Base-by-base conservation (phyloP, 2,113 vertebrate genomes). In the Mormyrus iriodes region DNA sequence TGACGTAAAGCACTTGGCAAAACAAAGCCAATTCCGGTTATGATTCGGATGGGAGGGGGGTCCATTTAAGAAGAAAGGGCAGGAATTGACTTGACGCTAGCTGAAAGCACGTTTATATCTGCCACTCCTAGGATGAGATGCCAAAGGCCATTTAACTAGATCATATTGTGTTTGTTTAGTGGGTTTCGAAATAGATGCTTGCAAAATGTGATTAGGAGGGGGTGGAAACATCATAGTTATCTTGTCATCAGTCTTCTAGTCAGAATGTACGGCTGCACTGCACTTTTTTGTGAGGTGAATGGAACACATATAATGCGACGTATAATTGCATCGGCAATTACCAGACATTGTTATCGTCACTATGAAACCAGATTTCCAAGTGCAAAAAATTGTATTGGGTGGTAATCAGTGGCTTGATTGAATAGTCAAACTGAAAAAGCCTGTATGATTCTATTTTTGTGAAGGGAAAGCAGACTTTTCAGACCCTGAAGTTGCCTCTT, bases 271-370 rank as follows among this genome's bases (percentile, higher is more conserved):
- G 82, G 21, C 42, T 48, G 82, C 21, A 1, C 44, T 85, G 46
- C 21, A 52, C 85, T 86, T 31, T 52, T 6, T 86, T 53, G 35
- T 21, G 86, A 86, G 48, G 49, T 52, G 46, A 52, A n/a, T 52
- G 17, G 42, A 31, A 35, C 85, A 35, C 24, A n/a, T 86, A 27
- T 58, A 87, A 58, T 35, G 9, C 51, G 4, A 52, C 27, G 6
- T 52, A 35, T 87, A 58, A 42, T 87, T 87, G 31, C 53, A 86
- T 87, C 86, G n/a, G 53, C 86, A 87, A 58, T 42, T 87, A 49
- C 51, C 53, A 87, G 51, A 87, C 39, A 51, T 87, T 87, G 86
- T 87, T 21, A 55, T 58, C 39, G 51, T 87, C 85, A 52, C 44
- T 52, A 53, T 35, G 49, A 86, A 49, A 35, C 48, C 85, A 52